phyloP scores from a whole-genome alignment of 2,113 vertebrate species.

The Empidonax traillii region DNA sequence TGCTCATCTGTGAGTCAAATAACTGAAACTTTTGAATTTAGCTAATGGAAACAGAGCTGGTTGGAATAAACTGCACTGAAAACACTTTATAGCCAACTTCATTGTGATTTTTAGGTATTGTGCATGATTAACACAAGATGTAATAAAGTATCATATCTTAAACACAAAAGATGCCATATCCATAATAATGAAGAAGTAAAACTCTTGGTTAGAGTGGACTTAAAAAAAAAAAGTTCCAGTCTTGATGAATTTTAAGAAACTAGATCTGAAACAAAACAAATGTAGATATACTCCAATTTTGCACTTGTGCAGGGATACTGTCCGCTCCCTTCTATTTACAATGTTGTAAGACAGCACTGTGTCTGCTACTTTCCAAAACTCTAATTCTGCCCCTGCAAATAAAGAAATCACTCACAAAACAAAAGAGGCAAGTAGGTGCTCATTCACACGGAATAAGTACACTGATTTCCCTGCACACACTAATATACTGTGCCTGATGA shows the following conservation, averaged over 20 bases:
- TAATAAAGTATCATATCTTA: not conserved
- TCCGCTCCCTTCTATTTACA: not conserved
- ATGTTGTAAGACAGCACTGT: not conserved
- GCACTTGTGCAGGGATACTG: not conserved
- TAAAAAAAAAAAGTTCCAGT: not conserved
- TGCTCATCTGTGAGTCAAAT: not conserved
- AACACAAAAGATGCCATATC: not conserved
- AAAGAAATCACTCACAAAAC: not conserved
- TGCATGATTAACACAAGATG: not conserved
- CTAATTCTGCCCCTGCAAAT: accelerated
- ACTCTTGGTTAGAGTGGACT: not conserved
- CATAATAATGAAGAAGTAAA: not conserved
- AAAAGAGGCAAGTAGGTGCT: not conserved
- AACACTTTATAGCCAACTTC: not conserved
- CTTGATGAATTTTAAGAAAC: not conserved
- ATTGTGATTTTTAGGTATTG: not conserved
- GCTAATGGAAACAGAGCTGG: not conserved
- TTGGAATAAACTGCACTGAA: not conserved
- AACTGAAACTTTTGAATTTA: not conserved
- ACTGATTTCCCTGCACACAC: not conserved
- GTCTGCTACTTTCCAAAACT: not conserved
- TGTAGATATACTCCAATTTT: not conserved
- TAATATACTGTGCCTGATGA: not conserved
- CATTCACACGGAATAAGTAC: not conserved
- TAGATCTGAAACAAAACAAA: not conserved